These are phyloP conservation scores for Xiphophorus couchianus DNA, from an alignment of 2,113 vertebrate species.

Conservation along the genomic window DNA sequence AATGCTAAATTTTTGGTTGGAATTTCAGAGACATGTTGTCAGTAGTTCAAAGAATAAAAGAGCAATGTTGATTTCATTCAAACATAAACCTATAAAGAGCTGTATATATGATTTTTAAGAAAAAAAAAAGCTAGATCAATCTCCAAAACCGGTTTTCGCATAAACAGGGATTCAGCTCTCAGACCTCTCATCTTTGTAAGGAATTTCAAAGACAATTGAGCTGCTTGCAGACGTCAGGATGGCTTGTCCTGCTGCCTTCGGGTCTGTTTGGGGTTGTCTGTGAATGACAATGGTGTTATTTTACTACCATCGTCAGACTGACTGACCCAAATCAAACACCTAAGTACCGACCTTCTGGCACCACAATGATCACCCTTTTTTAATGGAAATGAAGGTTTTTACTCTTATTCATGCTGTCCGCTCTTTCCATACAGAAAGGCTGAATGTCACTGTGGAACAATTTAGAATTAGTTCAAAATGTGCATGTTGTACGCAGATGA, in stretches of 20 bases:
- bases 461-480: background rate
- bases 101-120: too few species aligned
- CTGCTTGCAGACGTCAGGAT: slow-evolving; percentile 55
- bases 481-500: background rate
- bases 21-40: too few species aligned
- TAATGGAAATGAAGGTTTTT: slow-evolving; percentile 1
- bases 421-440: background rate
- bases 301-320: slow-evolving; percentile 42
- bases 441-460: too few species aligned
- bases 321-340: slow-evolving; percentile 32
- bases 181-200: slow-evolving; percentile 27
- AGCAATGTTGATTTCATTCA: too few species aligned
- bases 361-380: slow-evolving; percentile 6
- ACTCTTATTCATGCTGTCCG: background rate
- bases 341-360: slow-evolving; percentile 11
- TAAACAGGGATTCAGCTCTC: background rate
- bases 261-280: slow-evolving; percentile 61
- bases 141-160: background rate
- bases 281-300: slow-evolving; percentile 75
- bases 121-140: background rate
- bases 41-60: too few species aligned
- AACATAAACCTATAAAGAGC: too few species aligned
- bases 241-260: slow-evolving; percentile 58
- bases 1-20: too few species aligned
- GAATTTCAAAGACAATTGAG: slow-evolving; percentile 63